Percentiles rank a stretch among this genome's conserved stretches.
Conservation (phyloP, 2,113 vertebrate genomes). For the Talpa occidentalis region DNA sequence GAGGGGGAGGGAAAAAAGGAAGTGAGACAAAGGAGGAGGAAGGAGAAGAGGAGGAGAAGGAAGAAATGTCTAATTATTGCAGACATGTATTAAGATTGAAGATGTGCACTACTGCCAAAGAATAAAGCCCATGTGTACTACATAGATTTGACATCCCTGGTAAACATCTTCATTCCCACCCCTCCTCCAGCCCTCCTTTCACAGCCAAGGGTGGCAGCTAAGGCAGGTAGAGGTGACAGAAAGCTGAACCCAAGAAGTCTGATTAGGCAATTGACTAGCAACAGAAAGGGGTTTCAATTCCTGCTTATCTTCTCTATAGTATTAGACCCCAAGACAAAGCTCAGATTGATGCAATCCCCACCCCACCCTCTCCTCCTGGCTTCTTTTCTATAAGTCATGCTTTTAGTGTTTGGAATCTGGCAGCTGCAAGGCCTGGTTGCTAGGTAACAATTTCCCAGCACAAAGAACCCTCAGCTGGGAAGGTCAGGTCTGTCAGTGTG, state of each 20-base stretch:
- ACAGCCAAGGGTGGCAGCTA: constrained; percentile 21
- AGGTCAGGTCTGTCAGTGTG: constrained; percentile 90
- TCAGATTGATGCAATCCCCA: constrained; percentile 86
- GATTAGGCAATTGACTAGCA: constrained; percentile 53
- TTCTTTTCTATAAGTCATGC: constrained; percentile 87
- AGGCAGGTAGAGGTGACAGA: constrained; percentile 65
- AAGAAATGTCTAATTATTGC: neutral
- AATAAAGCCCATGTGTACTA: constrained; percentile 40
- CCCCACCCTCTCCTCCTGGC: constrained; percentile 79
- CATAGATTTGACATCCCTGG: constrained; percentile 35
- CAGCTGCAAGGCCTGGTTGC: constrained; percentile 95
- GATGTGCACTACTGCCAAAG: neutral
- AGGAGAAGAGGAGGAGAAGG: neutral
- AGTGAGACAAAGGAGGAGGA: neutral
- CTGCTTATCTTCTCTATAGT: constrained; percentile 51
- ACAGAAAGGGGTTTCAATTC: constrained; percentile 53
- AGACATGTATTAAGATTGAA: constrained; percentile 18
- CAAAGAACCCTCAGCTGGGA: constrained; percentile 96
- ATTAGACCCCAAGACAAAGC: constrained; percentile 81
- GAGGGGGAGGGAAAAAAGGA: neutral
- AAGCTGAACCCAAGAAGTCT: constrained; percentile 35
- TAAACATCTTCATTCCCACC: constrained; percentile 23
- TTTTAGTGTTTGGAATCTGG: constrained; percentile 83
- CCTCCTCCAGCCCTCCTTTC: neutral
- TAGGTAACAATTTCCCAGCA: constrained; percentile 94